phyloP scores from a whole-genome alignment of 2,888 invertebrate species.

The Lymantria dispar region DNA sequence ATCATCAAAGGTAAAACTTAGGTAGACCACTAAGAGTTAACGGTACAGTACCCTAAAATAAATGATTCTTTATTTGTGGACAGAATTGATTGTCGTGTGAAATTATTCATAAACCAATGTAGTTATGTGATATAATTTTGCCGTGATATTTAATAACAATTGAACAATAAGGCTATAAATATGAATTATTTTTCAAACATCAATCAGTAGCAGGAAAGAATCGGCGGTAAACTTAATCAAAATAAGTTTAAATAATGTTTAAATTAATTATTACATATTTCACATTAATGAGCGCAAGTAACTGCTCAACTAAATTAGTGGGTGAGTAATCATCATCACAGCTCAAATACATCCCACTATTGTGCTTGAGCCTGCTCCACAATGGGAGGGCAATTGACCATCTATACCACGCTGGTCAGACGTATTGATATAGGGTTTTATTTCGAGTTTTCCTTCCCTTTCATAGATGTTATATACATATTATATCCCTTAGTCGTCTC shows the following conservation, averaged over 20 bases:
- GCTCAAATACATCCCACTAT: no score
- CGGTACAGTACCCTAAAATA: no score
- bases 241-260: constrained; percentile 20
- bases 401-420: no score
- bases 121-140: constrained; percentile 16
- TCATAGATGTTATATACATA: no score
- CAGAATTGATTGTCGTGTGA: not conserved
- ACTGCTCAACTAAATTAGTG: constrained; percentile 27
- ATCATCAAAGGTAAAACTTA: no score
- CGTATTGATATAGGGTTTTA: no score
- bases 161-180: constrained; percentile 13
- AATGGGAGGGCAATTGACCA: no score
- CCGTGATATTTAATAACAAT: constrained; percentile 13
- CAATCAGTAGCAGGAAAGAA: constrained; percentile 35
- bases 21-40: no score
- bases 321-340: constrained; percentile 34
- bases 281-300: constrained; percentile 9
- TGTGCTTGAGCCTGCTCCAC: no score
- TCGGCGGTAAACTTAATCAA: constrained; percentile 21
- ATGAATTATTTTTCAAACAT: constrained; percentile 5
- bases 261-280: constrained; percentile 20
- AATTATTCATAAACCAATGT: constrained; percentile 5
- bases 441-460: no score
- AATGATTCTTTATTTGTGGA: no score
- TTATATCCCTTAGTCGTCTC: no score